A percentile compares a stretch with the other conserved stretches of the same genome.
Evolutionary conservation across 2,888 invertebrate genomes (phyloP).

Genomic region (Lasioglossum calceatum): DNA sequence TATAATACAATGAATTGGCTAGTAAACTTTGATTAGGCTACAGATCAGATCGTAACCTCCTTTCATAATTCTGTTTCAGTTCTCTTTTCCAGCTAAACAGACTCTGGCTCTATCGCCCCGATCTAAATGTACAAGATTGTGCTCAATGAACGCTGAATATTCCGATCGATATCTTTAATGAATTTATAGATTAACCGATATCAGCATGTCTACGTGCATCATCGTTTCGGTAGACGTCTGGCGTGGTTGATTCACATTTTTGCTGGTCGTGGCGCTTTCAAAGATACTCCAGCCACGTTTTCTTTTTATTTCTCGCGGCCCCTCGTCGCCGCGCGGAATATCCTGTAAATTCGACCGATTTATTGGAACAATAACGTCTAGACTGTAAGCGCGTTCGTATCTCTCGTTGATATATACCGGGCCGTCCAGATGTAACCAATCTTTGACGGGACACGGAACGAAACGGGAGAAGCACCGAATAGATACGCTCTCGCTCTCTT

Average conservation of each 20-base stretch:
- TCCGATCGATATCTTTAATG: not conserved
- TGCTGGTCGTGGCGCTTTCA: not conserved
- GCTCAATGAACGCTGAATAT: not conserved
- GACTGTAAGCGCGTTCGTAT: conserved; percentile 29
- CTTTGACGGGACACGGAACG: conserved; percentile 35
- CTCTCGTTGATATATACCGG: conserved; percentile 27
- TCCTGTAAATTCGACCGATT: conserved; percentile 50
- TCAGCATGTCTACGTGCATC: not conserved
- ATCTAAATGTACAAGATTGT: not conserved
- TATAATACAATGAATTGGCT: not conserved
- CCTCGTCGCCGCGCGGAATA: conserved; percentile 4
- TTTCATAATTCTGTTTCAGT: not conserved
- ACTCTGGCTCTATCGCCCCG: not conserved
- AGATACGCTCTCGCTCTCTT: not conserved
- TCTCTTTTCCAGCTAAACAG: not conserved
- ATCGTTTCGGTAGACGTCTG: not conserved
- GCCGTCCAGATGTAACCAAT: conserved; percentile 46
- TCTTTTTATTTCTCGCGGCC: conserved; percentile 9
- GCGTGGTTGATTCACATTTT: not conserved
- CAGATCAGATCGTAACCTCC: not conserved
- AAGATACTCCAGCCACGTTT: conserved; percentile 25
- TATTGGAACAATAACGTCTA: conserved; percentile 53
- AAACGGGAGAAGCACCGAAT: conserved; percentile 14
- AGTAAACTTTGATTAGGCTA: not conserved
- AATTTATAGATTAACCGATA: not conserved